Percentiles rank a stretch among this genome's conserved stretches.
Conservation (phyloP, 2,113 vertebrate genomes). For the Dipodomys merriami region DNA sequence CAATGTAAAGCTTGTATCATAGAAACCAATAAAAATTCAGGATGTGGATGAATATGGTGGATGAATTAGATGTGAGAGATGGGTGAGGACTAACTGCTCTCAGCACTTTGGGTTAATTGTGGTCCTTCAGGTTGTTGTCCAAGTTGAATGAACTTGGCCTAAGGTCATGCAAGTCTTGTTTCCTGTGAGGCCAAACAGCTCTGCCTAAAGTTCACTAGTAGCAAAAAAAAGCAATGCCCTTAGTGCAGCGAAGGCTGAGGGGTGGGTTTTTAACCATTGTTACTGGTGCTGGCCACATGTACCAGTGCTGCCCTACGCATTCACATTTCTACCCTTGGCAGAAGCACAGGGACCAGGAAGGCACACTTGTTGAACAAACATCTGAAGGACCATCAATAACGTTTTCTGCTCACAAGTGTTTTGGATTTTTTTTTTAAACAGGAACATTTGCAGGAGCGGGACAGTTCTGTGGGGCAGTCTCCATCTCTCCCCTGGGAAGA, state of each 20-base stretch:
- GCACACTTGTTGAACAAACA: conserved; percentile 3
- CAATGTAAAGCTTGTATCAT: no score
- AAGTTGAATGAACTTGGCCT: neutral
- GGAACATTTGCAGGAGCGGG: neutral
- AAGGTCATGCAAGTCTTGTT: neutral
- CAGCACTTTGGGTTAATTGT: neutral
- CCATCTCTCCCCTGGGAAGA: neutral
- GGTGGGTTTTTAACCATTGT: neutral
- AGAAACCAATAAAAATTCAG: neutral
- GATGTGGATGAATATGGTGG: neutral
- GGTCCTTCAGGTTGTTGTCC: neutral
- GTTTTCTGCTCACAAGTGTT: neutral
- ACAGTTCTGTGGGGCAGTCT: neutral
- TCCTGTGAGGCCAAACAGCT: neutral
- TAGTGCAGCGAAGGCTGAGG: neutral
- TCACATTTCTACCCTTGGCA: neutral
- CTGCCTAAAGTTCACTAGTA: neutral
- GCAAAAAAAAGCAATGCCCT: neutral
- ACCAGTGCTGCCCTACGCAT: neutral
- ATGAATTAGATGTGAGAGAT: neutral
- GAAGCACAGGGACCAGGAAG: neutral
- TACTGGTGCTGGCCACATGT: neutral
- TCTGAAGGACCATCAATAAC: neutral
- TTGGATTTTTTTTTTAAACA: neutral
- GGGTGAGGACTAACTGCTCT: neutral